Percentiles rank a stretch among this genome's conserved stretches.
These are phyloP conservation scores for Zaprionus bogoriensis DNA, from an alignment of 2,888 invertebrate species.

Conservation along the genomic window DNA sequence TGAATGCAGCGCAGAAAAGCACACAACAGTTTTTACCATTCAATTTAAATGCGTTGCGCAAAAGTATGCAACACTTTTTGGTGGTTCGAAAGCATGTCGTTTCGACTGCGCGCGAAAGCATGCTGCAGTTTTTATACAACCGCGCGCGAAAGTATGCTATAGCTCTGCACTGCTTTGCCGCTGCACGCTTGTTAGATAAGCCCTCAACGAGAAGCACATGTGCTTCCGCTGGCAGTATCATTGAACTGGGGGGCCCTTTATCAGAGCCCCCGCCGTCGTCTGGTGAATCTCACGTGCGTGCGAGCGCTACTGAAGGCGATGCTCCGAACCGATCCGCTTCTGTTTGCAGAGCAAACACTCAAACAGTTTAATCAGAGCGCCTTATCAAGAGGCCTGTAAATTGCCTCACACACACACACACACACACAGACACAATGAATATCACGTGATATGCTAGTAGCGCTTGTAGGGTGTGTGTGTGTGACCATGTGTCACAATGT, in stretches of 20 bases:
- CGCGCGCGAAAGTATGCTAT: background rate
- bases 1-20: background rate
- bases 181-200: background rate
- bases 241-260: constrained; percentile 29
- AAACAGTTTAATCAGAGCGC: constrained; percentile 63
- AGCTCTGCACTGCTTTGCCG: background rate
- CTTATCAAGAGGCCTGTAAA: constrained; percentile 51
- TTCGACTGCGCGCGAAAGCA: background rate
- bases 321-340: constrained; percentile 33
- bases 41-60: background rate
- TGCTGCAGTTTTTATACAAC: background rate
- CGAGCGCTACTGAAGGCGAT: background rate
- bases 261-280: background rate
- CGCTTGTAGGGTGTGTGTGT: constrained; percentile 1
- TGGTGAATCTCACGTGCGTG: constrained; percentile 17
- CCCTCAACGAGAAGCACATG: background rate
- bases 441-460: constrained; percentile 55
- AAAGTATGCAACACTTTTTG: background rate
- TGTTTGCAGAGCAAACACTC: constrained; percentile 54
- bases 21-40: background rate
- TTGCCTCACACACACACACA: constrained; percentile 48
- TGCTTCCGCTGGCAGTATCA: constrained; percentile 19
- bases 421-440: constrained; percentile 9
- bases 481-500: constrained; percentile 14
- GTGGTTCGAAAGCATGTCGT: background rate